Evolutionary conservation across 2,797 vertebrate genomes (phyloP), one percentile per base, ranked within the genome.

Genomic region (Novumbra hubbsi): DNA sequence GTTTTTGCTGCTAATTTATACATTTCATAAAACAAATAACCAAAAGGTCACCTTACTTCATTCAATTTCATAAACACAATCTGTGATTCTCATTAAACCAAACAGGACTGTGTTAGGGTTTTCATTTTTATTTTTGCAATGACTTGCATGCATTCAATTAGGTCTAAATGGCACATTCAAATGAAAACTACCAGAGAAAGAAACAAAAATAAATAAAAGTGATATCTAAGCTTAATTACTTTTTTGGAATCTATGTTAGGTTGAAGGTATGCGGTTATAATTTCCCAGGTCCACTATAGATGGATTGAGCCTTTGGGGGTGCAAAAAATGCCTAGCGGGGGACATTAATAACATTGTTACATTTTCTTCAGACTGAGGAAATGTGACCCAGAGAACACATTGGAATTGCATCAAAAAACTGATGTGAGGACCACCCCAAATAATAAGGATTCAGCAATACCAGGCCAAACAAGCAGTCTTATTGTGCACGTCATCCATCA

Each of bases 81-180:
- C 68, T n/a, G 27, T 70, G 68, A 30, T 70, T 70, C 27, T 70
- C 68, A 70, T 70, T 48, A 52, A 27, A 52, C 16, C 68, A 70
- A 70, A 50, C 68, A 70, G n/a, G 16, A 55, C 27, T 30, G 27
- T 30, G 19, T 69, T 70, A n/a, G 28, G 48, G 28, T 70, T 70
- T 27, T 55, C 68, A 50, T 50, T 49, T 48, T 16, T 45, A 15
- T 32, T 32, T 19, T n/a, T 60, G 41, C 38, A 21, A 19, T 32
- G 49, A 52, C 3, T 70, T 49, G 30, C 45, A 32, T 52, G 68
- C 68, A 55, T 50, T 49, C 48, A 70, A 70, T 70, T 70, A 70
- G 30, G 17, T 32, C 27, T 30, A 55, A 70, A 70, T 70, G 49
- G 49, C 68, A 70, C 68, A 70, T 70, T 52, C 27, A 70, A 49